Conservation (phyloP, 2,888 invertebrate species). For the Leptinotarsa haldemani region DNA sequence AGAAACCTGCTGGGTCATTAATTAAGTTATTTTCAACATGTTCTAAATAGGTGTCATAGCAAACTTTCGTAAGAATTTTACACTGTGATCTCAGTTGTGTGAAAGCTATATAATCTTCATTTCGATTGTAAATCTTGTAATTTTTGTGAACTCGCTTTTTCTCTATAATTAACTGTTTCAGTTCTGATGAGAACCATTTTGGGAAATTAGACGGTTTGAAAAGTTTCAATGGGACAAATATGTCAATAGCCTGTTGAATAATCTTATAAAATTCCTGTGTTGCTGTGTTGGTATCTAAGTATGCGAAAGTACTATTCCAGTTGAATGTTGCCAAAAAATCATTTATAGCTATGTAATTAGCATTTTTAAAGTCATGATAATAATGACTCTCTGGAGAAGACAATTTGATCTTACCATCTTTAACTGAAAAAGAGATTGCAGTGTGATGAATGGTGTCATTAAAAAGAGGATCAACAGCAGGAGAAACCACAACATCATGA, state of each 20-base stretch:
- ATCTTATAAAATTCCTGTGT: slow-evolving; percentile 4
- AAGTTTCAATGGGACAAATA: slow-evolving; percentile 7
- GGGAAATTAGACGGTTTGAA: neutral
- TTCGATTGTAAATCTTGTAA: neutral
- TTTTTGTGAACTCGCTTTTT: slow-evolving; percentile 3
- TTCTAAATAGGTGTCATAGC: slow-evolving; percentile 5
- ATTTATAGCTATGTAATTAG: slow-evolving; percentile 3
- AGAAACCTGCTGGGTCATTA: neutral
- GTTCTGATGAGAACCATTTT: slow-evolving; percentile 7
- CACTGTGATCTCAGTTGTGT: slow-evolving; percentile 5
- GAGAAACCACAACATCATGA: too few species aligned
- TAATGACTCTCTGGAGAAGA: slow-evolving; percentile 10
- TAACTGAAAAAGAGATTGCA: too few species aligned
- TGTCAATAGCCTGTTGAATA: neutral
- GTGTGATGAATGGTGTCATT: too few species aligned
- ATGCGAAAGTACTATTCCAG: too few species aligned
- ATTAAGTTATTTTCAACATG: neutral
- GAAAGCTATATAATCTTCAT: neutral
- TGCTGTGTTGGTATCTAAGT: slow-evolving; percentile 4
- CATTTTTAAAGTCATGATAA: slow-evolving; percentile 7
- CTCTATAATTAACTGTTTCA: neutral
- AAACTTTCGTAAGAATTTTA: slow-evolving; percentile 8
- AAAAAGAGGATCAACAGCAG: too few species aligned
- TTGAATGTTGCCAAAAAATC: slow-evolving; percentile 9
- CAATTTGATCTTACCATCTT: too few species aligned